phyloP scores from a whole-genome alignment of 1,140 invertebrate genomes.

The Apis cerana region DNA sequence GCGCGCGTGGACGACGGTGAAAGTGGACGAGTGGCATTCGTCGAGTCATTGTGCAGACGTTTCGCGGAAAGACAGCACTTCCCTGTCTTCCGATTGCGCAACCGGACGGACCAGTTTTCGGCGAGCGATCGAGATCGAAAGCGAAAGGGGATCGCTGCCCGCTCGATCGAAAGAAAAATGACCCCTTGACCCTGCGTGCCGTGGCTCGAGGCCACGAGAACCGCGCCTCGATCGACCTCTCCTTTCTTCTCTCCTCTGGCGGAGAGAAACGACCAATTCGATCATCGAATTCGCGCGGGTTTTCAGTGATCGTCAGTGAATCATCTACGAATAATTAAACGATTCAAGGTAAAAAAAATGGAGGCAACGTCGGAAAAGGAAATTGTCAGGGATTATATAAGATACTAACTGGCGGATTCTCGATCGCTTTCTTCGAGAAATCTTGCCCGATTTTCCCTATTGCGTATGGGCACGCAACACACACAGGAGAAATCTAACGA shows the following conservation, averaged over 20 bases:
- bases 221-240: slow-evolving; percentile 5
- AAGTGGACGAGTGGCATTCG: slow-evolving; percentile 70
- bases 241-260: background rate
- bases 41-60: slow-evolving; percentile 71
- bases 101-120: slow-evolving; percentile 73
- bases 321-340: background rate
- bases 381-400: no score
- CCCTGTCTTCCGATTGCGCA: slow-evolving; percentile 72
- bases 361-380: no score
- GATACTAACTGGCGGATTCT: background rate
- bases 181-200: slow-evolving; percentile 24
- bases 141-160: slow-evolving; percentile 24
- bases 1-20: slow-evolving; percentile 70
- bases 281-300: no score
- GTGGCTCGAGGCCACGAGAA: slow-evolving; percentile 15
- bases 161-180: background rate
- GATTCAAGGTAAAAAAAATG: background rate
- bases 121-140: slow-evolving; percentile 25
- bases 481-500: background rate
- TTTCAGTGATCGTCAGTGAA: background rate
- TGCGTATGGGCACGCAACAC: background rate
- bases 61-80: slow-evolving; percentile 71
- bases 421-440: background rate
- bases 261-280: no score
- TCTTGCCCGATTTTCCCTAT: background rate